A percentile compares a stretch with the other conserved stretches of the same genome.
These are phyloP conservation scores for Trachelus stipa DNA, from an alignment of 2,888 invertebrate genomes.

Conservation along the genomic window DNA sequence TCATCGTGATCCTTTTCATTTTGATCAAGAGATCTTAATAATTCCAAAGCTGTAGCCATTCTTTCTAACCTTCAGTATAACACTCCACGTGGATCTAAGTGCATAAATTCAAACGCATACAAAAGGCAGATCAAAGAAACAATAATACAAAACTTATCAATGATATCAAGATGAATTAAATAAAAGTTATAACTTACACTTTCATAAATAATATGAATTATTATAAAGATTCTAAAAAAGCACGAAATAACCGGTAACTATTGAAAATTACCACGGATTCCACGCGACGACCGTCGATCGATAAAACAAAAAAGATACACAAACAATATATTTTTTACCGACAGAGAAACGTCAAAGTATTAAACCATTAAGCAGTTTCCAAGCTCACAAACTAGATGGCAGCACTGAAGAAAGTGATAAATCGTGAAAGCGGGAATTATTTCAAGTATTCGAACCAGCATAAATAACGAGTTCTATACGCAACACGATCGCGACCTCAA, in stretches of 20 bases:
- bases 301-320: neutral
- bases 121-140: neutral
- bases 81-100: neutral
- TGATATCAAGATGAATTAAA: neutral
- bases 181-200: neutral
- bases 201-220: neutral
- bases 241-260: neutral
- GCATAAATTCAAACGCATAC: neutral
- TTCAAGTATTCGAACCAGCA: neutral
- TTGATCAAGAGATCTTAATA: conserved; percentile 42
- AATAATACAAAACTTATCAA: neutral
- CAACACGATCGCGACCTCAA: conserved; percentile 44
- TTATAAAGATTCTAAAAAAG: neutral
- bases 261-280: neutral
- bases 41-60: conserved; percentile 32
- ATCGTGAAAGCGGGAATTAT: conserved; percentile 3
- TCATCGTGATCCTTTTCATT: conserved; percentile 40
- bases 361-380: neutral
- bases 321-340: neutral
- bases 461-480: conserved; percentile 21
- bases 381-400: neutral
- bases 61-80: neutral
- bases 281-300: neutral
- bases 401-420: neutral
- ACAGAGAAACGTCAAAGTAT: neutral